phyloP scores from a whole-genome alignment of 1,140 invertebrate species.

The Bathynomus jamesi region DNA sequence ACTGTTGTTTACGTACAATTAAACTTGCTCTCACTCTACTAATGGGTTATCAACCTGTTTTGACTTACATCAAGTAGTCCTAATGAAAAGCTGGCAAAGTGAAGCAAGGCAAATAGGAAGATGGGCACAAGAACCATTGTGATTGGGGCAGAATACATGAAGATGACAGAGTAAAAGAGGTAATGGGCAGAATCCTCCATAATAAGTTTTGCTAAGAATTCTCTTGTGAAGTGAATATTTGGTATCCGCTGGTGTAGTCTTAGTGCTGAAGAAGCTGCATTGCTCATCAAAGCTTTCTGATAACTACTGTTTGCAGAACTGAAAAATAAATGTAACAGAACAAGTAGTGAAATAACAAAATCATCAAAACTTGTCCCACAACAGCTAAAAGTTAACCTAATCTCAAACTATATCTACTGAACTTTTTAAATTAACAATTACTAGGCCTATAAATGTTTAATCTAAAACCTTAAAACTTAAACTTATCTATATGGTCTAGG shows the following conservation, averaged over 20 bases:
- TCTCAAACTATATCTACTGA: no score
- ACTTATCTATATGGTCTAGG: no score
- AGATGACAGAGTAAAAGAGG: slow-evolving; percentile 86
- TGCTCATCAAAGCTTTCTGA: slow-evolving; percentile 81
- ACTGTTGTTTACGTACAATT: no score
- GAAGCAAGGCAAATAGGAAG: slow-evolving; percentile 79
- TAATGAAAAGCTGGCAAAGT: slow-evolving; percentile 81
- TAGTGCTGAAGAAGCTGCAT: slow-evolving; percentile 85
- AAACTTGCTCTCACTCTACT: no score
- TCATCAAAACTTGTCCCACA: no score
- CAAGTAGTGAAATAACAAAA: no score
- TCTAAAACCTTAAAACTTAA: no score
- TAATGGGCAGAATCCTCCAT: slow-evolving; percentile 95
- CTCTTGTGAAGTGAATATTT: slow-evolving; percentile 62
- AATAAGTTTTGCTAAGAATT: slow-evolving; percentile 70
- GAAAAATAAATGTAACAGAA: slow-evolving; percentile 44
- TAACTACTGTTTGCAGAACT: slow-evolving; percentile 76
- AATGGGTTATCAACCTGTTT: no score
- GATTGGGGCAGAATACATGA: slow-evolving; percentile 78
- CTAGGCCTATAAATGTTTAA: no score
- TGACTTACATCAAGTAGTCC: slow-evolving; percentile 80
- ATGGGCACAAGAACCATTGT: slow-evolving; percentile 86
- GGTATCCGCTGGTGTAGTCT: slow-evolving; percentile 87
- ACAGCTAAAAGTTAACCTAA: no score
- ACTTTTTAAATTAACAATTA: no score